Evolutionary conservation across 1,140 invertebrate species (phyloP).

Genomic region (Sinonovacula constricta): DNA sequence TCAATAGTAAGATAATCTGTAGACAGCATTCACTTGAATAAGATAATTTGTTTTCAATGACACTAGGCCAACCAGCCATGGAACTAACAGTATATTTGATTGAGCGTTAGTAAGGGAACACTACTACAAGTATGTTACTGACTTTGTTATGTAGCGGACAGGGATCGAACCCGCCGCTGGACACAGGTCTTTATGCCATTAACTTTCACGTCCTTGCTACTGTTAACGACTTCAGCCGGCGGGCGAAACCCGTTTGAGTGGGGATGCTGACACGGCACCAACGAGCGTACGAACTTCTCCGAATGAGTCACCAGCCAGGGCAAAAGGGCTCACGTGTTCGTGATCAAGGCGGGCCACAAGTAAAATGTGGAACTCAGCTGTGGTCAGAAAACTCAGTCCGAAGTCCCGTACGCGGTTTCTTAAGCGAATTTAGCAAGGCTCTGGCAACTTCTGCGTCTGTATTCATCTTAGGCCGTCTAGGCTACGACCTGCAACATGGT

Average conservation of each 20-base stretch:
- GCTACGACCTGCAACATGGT: background rate
- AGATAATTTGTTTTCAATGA: too few relatives aligned
- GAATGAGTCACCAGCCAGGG: background rate
- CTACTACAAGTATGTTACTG: too few relatives aligned
- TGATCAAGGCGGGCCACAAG: background rate
- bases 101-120: too few relatives aligned
- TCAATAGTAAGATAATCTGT: too few relatives aligned
- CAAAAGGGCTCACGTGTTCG: background rate
- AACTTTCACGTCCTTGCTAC: background rate
- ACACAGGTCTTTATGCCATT: background rate
- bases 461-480: background rate
- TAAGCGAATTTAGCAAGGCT: background rate
- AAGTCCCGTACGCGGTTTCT: background rate
- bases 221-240: background rate
- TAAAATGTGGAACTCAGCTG: constrained; percentile 1
- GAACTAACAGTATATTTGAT: too few relatives aligned
- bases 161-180: too few relatives aligned
- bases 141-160: too few relatives aligned
- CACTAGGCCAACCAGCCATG: too few relatives aligned
- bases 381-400: background rate
- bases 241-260: background rate
- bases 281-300: background rate
- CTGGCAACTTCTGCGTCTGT: background rate
- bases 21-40: too few relatives aligned
- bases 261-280: background rate